Evolutionary conservation across 2,113 vertebrate genomes (phyloP), one percentile per base, ranked within the genome.

Genomic region (Cololabis saira): DNA sequence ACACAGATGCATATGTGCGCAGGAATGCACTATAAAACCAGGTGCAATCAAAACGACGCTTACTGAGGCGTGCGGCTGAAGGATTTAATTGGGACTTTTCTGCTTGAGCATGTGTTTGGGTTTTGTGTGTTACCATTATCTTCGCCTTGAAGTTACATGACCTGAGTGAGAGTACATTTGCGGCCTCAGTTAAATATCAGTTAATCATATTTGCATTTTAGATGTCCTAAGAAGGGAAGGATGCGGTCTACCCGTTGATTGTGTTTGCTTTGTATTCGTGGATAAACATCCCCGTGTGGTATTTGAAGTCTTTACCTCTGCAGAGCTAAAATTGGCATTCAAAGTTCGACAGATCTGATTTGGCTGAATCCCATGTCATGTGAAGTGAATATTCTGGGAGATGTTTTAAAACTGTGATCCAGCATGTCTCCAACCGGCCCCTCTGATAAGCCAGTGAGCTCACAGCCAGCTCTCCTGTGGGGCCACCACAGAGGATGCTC

Each of bases 21-120:
- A 84, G 61, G 69, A 80, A 87, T 81, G 71, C 47, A 61, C 68
- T 48, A 41, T 75, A 73, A 80, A 81, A 56, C 78, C 65, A 80
- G 65, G 74, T 83, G 71, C 30, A 72, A 73, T 74, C 70, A 18
- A 55, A 24, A 17, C 19, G 41, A 69, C 8, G 19, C 40, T 52
- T 49, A 59, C 24, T 72, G 54, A 18, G 50, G 51, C 7, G 49
- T 71, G 59, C 33, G 56, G 67, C 67, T 71, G 9, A 52, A 15
- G 16, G 9, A 51, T 78, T 83, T 71, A 60, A 76, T 80, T 67
- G 70, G 16, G 37, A 52, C 7, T 15, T 47, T 71, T 13, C 41
- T 18, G 44, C 44, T 71, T 16, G n/a, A 68, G 52, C 12, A 16
- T 52, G 60, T 70, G 45, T 57, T 76, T 15, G 8, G 10, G 24